Conservation (phyloP, 2,113 vertebrate genomes). For the Oncorhynchus masou region DNA sequence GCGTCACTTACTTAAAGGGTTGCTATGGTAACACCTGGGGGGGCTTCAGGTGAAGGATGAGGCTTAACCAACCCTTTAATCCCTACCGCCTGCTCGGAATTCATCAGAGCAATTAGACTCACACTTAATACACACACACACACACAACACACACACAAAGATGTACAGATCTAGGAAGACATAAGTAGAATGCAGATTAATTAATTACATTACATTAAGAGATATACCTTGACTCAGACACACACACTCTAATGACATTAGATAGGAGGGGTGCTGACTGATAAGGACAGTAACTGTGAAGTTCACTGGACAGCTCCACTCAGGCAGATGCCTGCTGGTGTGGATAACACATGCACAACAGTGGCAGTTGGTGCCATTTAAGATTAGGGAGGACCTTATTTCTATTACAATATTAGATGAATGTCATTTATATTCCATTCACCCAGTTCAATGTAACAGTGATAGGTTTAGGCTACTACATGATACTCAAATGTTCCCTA, state of each 20-base stretch:
- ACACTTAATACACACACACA: background rate
- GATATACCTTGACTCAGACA: background rate
- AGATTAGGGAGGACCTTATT: no score
- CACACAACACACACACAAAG: no score
- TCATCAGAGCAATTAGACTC: slow-evolving; percentile 15
- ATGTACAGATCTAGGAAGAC: no score
- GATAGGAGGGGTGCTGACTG: background rate
- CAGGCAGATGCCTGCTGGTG: background rate
- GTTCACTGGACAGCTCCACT: background rate
- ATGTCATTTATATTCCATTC: no score
- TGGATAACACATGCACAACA: no score
- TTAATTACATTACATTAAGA: no score
- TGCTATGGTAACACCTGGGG: slow-evolving; percentile 33
- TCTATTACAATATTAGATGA: no score
- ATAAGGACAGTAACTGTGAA: background rate
- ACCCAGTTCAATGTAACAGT: no score
- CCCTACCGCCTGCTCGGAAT: slow-evolving; percentile 1
- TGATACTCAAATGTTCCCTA: no score
- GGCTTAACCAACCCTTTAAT: slow-evolving; percentile 43
- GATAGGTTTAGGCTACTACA: no score
- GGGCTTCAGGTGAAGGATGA: slow-evolving; percentile 29
- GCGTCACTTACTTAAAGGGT: slow-evolving; percentile 38
- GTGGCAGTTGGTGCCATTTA: no score
- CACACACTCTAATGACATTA: slow-evolving; percentile 7
- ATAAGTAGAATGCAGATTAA: no score